Base-by-base conservation (phyloP, 2,888 invertebrate species). In the Tetragnatha montana region DNA sequence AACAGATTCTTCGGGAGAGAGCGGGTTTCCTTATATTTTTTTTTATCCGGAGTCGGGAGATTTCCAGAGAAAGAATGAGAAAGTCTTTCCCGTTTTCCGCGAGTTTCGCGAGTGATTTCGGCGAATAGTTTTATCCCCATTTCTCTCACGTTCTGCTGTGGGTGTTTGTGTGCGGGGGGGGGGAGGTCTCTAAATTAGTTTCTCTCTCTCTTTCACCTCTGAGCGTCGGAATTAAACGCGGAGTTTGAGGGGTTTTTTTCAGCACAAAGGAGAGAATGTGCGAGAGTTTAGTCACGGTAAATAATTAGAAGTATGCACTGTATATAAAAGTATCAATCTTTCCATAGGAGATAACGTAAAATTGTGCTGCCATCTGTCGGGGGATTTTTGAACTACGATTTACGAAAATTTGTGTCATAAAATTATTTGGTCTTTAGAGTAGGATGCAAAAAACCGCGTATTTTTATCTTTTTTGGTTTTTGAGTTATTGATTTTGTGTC, bases 121-220 rank as follows among this genome's bases (percentile, higher is more conserved):
- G 21, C 60, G 60, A 83, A 75, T 76, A 69, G 75, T 76, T 83
- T 82, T 69, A 68, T 83, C 75, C 21, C 47, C 68, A 83, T 83
- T 83, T 76, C 69, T 83, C 69, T 76, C 75, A 83, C 68, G 50
- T 76, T n/a, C n/a, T n/a, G n/a, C 69, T 12, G 51, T 12, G 21
- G 75, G 19, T 19, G 68, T 75, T 74, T 21, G 69, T 68, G n/a
- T n/a, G n/a, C n/a, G n/a, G n/a, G n/a, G n/a, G n/a, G 35, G 35
- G 35, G 2, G 1, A 1, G 76, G 83, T 69, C 17, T 49, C 60
- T 68, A 76, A 83, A 83, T 83, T 83, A 49, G 75, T 76, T 83
- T 82, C 35, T n/a, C n/a, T n/a, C n/a, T n/a, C n/a, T n/a, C n/a
- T n/a, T n/a, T n/a, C n/a, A n/a, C 73, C 12, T 10, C 60, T 10